Base-by-base conservation (phyloP, 53 echinoderm and acorn worm species). In the Echinarachnius parma region DNA sequence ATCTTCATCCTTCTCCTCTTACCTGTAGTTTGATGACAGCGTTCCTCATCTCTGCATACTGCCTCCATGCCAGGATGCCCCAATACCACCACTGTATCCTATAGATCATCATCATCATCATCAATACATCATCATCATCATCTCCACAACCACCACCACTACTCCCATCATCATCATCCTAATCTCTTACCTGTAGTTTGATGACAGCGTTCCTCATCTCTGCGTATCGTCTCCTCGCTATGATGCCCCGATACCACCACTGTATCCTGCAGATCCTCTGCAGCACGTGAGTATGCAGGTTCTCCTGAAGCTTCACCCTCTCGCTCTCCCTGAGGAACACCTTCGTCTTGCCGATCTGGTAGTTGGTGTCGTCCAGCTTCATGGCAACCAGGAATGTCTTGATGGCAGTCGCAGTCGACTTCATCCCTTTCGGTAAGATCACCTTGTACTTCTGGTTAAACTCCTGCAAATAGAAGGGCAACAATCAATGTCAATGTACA, bases 321-420 rank as follows among this genome's bases (percentile, higher is more conserved):
- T 96, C 96, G 42, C 84, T 85, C 62, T 96, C 96, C 62, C 96
- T 48, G 47, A 96, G 61, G 39, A 96, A 96, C 15, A 96, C 87
- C 87, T 91, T 96, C 15, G 82, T 74, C 68, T 87, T 82, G 46
- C 96, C 96, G 15, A 96, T 87, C 71, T 96, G 96, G 55, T 96
- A 96, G 50, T 96, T 91, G 46, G 87, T 84, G 1, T 66, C 66
- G 59, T 96, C 90, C 46, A 96, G 78, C 32, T 85, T 81, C 96
- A 96, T 96, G 22, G 60, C 16, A 32, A 79, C 65, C 36, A 96
- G 77, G 75, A 96, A 96, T 30, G 60, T 61, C 63, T 91, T 50
- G 42, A 96, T 96, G 50, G 87, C 84, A 56, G 71, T 64, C 3
- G 87, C 61, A 16, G 64, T 59, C 9, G 89, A 75, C 15, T 75